Base-by-base conservation (phyloP, 2,113 vertebrate species). In the Monarcha castaneiventris region DNA sequence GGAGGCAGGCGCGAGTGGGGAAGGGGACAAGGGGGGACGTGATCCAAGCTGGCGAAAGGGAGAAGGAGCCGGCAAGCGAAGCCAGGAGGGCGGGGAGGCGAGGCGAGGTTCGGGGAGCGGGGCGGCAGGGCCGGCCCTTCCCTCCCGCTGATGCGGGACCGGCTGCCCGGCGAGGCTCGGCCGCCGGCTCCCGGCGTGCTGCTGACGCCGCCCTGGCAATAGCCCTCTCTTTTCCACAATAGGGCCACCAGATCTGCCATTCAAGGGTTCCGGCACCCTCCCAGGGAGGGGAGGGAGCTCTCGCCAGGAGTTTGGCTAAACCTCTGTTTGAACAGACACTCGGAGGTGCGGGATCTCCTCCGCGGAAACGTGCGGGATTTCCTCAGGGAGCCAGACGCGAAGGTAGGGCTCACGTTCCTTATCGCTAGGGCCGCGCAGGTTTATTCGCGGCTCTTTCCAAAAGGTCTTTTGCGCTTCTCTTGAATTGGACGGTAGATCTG, bases 181-280 rank as follows among this genome's bases (percentile, higher is more conserved):
- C 62, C 27, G 43, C 13, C 51, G 85, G 85, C 54, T 72, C 66
- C 91, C 58, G 74, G 58, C 78, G 86, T 7, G 87, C 80, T 44
- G 89, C 91, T 94, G 96, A 91, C 95, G 52, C 95, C 84, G 64
- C 94, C 89, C 91, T 80, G 90, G 94, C 93, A 77, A 76, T 85
- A 62, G 90, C 59, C 94, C 84, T 94, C 84, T 89, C 94, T 83
- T 93, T 95, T 81, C 87, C 87, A 89, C 95, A 93, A 96, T 95
- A 95, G 94, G 95, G 92, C 96, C 94, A 93, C 92, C 97, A 81
- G 89, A 83, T 87, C 93, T 94, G 97, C 91, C 96, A 90, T 93
- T 96, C 96, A 90, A 87, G 80, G 91, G 88, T 90, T 87, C 89
- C 93, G 61, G 94, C 90, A 79, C 81, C 96, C 94, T 96, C 96